These are phyloP conservation scores for Lasioglossum calceatum DNA, from an alignment of 2,888 invertebrate species.

Conservation along the genomic window DNA sequence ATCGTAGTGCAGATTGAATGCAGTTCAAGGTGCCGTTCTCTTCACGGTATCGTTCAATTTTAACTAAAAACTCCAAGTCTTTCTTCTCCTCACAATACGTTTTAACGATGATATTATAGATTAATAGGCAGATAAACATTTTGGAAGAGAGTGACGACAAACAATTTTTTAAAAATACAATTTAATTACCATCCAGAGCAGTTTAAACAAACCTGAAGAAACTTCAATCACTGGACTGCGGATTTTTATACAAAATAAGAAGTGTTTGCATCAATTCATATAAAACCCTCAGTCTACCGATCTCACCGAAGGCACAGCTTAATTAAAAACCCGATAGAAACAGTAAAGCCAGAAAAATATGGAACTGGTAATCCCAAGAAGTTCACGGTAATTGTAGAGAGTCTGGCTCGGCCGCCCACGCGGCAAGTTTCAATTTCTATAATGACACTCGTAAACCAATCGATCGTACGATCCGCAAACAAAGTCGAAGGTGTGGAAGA, in stretches of 20 bases:
- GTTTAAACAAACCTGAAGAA: no score
- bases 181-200: no score
- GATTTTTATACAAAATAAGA: no score
- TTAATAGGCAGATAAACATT: no score
- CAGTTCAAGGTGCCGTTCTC: not conserved
- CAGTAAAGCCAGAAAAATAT: no score
- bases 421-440: slow-evolving; percentile 4
- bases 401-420: not conserved
- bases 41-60: not conserved
- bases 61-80: not conserved
- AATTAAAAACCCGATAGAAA: no score
- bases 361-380: not conserved
- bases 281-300: no score
- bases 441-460: slow-evolving; percentile 5
- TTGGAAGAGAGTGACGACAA: no score
- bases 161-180: no score
- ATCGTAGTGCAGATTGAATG: not conserved
- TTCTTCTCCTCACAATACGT: not conserved
- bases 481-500: not conserved
- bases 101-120: not conserved
- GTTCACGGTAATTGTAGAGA: not conserved
- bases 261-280: no score
- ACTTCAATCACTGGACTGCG: no score
- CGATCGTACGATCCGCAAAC: slow-evolving; percentile 1
- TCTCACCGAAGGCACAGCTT: no score